Conservation (phyloP, 2,113 vertebrate genomes). For the Etia nguti region DNA sequence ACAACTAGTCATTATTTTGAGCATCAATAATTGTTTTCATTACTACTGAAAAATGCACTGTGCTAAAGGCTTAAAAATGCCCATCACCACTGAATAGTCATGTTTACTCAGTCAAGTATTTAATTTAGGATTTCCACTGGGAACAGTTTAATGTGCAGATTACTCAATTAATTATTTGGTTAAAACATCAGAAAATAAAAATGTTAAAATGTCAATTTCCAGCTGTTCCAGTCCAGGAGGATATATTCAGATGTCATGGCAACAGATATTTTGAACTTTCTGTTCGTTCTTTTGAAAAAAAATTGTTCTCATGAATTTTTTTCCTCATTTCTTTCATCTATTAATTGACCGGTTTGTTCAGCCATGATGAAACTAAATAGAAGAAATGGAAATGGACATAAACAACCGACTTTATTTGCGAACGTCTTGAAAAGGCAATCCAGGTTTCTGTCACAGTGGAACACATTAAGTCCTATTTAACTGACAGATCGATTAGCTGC, state of each 20-base stretch:
- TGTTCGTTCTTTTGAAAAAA: not conserved
- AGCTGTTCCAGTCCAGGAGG: not conserved
- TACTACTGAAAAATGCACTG: not conserved
- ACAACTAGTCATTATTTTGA: not conserved
- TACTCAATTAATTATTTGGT: not conserved
- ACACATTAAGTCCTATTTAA: not conserved
- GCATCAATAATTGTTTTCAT: not conserved
- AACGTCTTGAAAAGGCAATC: not conserved
- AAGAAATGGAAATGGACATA: not conserved
- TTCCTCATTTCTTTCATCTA: not conserved
- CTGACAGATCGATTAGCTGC: not conserved
- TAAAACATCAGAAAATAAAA: not conserved
- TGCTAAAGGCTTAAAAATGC: not conserved
- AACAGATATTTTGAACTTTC: not conserved
- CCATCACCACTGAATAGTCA: not conserved
- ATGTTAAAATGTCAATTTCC: not conserved
- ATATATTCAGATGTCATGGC: not conserved
- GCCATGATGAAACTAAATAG: not conserved
- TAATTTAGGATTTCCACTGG: not conserved
- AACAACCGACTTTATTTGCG: not conserved
- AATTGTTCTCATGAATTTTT: not conserved
- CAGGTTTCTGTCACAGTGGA: not conserved
- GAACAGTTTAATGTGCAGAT: not conserved
- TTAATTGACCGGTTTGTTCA: not conserved
- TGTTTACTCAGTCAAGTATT: not conserved